Conservation (phyloP, 2,113 vertebrate genomes). For the Hemiprocne comata region DNA sequence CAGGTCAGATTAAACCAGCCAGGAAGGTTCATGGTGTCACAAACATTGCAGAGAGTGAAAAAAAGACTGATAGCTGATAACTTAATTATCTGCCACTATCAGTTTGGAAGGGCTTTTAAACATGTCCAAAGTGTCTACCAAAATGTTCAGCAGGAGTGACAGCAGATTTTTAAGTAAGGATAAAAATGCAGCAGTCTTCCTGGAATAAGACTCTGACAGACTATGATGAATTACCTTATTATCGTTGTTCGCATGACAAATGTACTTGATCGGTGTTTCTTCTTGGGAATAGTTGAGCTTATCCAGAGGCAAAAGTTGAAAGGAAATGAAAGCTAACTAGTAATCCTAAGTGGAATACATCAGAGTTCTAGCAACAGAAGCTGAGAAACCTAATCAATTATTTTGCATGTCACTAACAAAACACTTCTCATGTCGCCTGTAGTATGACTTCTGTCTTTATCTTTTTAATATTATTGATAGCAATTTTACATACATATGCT, state of each 20-base stretch:
- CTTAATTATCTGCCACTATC: slow-evolving; percentile 81
- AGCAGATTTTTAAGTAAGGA: slow-evolving; percentile 78
- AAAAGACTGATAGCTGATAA: slow-evolving; percentile 61
- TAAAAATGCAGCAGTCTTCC: slow-evolving; percentile 78
- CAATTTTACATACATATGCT: neutral
- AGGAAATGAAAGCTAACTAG: slow-evolving; percentile 74
- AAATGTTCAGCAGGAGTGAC: slow-evolving; percentile 74
- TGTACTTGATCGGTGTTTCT: slow-evolving; percentile 81
- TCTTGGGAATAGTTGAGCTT: slow-evolving; percentile 80
- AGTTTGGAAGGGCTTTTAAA: slow-evolving; percentile 78
- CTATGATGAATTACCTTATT: slow-evolving; percentile 86
- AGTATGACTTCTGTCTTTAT: slow-evolving; percentile 8
- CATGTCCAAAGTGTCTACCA: slow-evolving; percentile 76
- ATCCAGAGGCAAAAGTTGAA: slow-evolving; percentile 79
- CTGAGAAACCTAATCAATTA: slow-evolving; percentile 63
- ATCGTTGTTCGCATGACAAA: slow-evolving; percentile 79
- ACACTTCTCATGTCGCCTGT: neutral
- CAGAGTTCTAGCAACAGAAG: slow-evolving; percentile 59
- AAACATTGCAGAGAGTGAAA: slow-evolving; percentile 23
- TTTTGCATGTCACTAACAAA: slow-evolving; percentile 60
- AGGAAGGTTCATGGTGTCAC: slow-evolving; percentile 55
- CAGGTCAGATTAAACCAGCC: slow-evolving; percentile 54
- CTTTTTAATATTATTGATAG: slow-evolving; percentile 30
- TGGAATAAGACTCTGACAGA: slow-evolving; percentile 78
- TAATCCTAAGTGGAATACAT: slow-evolving; percentile 68